These are phyloP conservation scores for Poicephalus gulielmi DNA, from an alignment of 2,113 vertebrate species.

Conservation along the genomic window DNA sequence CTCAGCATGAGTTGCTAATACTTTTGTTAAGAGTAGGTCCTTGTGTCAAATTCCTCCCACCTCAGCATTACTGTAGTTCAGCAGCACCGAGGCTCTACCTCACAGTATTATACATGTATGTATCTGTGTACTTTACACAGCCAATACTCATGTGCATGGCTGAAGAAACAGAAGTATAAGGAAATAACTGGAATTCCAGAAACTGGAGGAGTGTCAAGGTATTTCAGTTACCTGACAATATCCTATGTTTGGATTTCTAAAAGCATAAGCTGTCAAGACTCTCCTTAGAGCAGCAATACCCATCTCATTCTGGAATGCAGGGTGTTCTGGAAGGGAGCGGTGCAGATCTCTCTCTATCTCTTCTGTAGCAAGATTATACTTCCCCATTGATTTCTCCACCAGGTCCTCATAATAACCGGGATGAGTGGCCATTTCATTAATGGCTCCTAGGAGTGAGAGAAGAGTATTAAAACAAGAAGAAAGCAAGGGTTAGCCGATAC, in stretches of 20 bases:
- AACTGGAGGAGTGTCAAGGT: background rate
- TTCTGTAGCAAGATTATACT: slow-evolving; percentile 95
- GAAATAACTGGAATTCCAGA: background rate
- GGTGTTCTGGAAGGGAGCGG: slow-evolving; percentile 96
- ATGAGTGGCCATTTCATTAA: slow-evolving; percentile 97
- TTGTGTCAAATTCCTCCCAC: background rate
- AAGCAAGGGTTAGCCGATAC: background rate
- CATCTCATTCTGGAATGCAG: slow-evolving; percentile 98
- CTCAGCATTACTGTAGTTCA: background rate
- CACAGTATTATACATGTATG: background rate
- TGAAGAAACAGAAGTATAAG: background rate
- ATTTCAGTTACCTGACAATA: slow-evolving; percentile 90
- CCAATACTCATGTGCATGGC: background rate
- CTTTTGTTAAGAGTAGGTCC: background rate
- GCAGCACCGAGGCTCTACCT: background rate
- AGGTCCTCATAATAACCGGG: slow-evolving; percentile 96
- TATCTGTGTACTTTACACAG: background rate
- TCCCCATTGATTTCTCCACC: slow-evolving; percentile 97
- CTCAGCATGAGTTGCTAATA: background rate
- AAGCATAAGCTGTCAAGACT: slow-evolving; percentile 95
- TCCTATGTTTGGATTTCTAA: slow-evolving; percentile 97
- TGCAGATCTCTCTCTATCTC: slow-evolving; percentile 98
- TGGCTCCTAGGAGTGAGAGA: slow-evolving; percentile 79
- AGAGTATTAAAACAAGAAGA: background rate
- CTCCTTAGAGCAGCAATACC: slow-evolving; percentile 94